A percentile compares a stretch with the other conserved stretches of the same genome.
These are phyloP conservation scores for Drosophila prostipennis DNA, from an alignment of 2,888 invertebrate species.

Conservation along the genomic window DNA sequence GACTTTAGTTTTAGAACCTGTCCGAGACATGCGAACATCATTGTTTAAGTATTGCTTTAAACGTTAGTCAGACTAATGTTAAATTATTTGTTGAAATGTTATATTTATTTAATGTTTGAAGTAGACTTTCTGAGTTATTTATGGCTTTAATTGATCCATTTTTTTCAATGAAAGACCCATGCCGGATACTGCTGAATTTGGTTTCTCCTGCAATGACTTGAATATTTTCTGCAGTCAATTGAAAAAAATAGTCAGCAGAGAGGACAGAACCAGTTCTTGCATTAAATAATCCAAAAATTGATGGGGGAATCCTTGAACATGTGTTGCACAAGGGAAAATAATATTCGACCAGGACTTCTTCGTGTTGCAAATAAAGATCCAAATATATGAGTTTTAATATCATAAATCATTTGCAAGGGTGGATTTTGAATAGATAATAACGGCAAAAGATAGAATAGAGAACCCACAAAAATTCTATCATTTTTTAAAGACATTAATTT, in stretches of 20 bases:
- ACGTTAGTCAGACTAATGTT: background rate
- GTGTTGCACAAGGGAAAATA: background rate
- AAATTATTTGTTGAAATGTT: background rate
- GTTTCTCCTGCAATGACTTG: background rate
- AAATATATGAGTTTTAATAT: background rate
- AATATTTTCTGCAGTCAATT: slow-evolving; percentile 2
- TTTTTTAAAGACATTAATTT: background rate
- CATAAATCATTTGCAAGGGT: background rate
- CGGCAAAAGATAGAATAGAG: background rate
- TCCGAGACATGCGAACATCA: background rate
- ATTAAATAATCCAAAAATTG: slow-evolving; percentile 1
- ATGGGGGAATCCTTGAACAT: background rate
- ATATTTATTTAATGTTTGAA: background rate
- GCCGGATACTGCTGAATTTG: background rate
- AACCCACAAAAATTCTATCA: background rate
- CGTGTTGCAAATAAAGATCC: background rate
- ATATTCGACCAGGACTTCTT: slow-evolving; percentile 4
- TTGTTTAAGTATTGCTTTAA: background rate
- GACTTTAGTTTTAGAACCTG: background rate
- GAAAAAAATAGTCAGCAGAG: background rate
- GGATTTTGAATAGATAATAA: slow-evolving; percentile 3
- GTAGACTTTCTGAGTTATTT: background rate
- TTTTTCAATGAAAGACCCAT: background rate
- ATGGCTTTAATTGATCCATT: background rate
- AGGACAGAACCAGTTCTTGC: background rate